A percentile compares a stretch with the other conserved stretches of the same genome.
These are phyloP conservation scores for Rosalia funebris DNA, from an alignment of 2,888 invertebrate genomes.

Conservation along the genomic window DNA sequence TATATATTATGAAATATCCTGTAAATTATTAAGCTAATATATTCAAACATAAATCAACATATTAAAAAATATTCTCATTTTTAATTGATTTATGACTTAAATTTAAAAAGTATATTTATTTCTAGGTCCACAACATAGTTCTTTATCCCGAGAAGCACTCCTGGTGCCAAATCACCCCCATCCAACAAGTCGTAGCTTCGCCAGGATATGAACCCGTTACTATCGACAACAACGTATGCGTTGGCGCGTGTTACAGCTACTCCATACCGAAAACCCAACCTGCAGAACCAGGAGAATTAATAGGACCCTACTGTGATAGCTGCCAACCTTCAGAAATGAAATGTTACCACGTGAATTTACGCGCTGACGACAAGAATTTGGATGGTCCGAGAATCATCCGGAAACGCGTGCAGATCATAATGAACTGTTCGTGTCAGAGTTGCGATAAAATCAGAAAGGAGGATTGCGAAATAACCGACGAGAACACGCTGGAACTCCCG, in stretches of 20 bases:
- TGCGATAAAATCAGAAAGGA: slow-evolving; percentile 67
- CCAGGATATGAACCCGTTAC: slow-evolving; percentile 73
- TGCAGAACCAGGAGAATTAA: slow-evolving; percentile 72
- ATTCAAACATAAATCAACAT: too few species aligned
- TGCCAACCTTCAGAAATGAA: slow-evolving; percentile 73
- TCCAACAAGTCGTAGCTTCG: slow-evolving; percentile 75
- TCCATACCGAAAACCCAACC: slow-evolving; percentile 75
- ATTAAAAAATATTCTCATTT: too few species aligned
- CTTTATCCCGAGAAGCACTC: slow-evolving; percentile 76
- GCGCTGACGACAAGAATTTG: slow-evolving; percentile 67
- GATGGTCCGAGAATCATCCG: slow-evolving; percentile 67
- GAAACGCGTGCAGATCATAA: slow-evolving; percentile 73
- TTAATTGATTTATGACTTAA: too few species aligned
- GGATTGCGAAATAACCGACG: slow-evolving; percentile 64
- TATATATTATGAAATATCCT: too few species aligned
- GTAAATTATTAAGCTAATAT: too few species aligned
- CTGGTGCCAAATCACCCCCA: slow-evolving; percentile 76
- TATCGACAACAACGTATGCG: slow-evolving; percentile 77
- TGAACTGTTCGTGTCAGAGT: slow-evolving; percentile 73
- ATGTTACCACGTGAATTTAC: slow-evolving; percentile 73
- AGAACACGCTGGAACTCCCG: slow-evolving; percentile 64
- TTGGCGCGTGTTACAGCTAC: slow-evolving; percentile 78
- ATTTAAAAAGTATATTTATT: too few species aligned
- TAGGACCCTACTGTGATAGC: slow-evolving; percentile 75
- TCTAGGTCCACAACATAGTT: slow-evolving; percentile 76